Percentiles rank a stretch among this genome's conserved stretches.
Evolutionary conservation across 2,797 vertebrate species (phyloP).

Genomic region (Myripristis murdjan): DNA sequence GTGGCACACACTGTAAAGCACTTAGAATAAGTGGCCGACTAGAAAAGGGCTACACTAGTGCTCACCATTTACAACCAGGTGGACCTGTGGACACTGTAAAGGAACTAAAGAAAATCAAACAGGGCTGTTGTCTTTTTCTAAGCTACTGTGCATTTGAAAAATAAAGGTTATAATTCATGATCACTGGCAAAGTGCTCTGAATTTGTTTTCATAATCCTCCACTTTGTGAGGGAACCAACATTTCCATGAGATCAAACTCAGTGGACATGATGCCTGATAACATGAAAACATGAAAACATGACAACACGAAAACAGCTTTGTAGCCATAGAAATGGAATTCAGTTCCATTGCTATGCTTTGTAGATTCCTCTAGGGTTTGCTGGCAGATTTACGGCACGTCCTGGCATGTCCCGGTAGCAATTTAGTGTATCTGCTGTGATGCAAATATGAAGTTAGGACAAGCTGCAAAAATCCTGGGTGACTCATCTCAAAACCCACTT

Average conservation of each 20-base stretch:
- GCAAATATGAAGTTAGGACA: slow-evolving; percentile 47
- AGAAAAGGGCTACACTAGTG: no score
- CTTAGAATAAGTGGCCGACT: no score
- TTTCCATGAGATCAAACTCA: background rate
- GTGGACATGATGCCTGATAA: background rate
- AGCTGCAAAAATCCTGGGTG: slow-evolving; percentile 54
- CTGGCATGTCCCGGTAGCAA: slow-evolving; percentile 31
- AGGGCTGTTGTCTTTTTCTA: background rate
- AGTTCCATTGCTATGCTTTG: no score
- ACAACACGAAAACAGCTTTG: background rate
- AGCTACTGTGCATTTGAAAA: slow-evolving; percentile 7
- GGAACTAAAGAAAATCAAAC: background rate
- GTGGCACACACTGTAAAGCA: no score
- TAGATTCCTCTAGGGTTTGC: background rate
- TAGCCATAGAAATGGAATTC: background rate
- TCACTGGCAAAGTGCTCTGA: background rate
- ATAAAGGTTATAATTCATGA: slow-evolving; percentile 10
- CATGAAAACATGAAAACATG: no score
- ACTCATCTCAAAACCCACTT: slow-evolving; percentile 61
- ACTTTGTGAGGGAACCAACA: slow-evolving; percentile 12
- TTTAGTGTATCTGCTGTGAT: slow-evolving; percentile 45
- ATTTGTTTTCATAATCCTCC: background rate
- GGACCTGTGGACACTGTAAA: background rate
- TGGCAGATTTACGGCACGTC: slow-evolving; percentile 37
- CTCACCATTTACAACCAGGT: no score